Conservation (phyloP, 2,113 vertebrate genomes). For the Paedocypris sp. region DNA sequence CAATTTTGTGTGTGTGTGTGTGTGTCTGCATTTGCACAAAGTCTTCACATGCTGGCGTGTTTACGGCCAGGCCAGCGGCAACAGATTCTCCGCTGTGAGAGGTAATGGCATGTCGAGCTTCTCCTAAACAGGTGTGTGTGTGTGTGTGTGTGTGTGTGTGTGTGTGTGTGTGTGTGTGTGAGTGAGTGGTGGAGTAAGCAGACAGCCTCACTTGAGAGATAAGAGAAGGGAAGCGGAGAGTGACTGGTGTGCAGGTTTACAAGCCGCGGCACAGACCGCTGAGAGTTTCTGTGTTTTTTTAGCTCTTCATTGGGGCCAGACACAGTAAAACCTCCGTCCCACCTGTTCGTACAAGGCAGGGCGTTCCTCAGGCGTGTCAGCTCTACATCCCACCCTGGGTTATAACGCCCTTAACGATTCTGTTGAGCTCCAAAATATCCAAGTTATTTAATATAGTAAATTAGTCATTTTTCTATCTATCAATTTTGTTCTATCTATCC, state of each 20-base stretch:
- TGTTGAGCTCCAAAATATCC: too few species aligned
- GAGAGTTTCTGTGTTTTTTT: constrained; percentile 12
- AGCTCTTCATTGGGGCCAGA: constrained; percentile 24
- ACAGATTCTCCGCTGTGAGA: constrained; percentile 55
- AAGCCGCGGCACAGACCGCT: not conserved
- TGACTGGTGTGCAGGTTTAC: constrained; percentile 43
- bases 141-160: not conserved
- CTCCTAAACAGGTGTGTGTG: constrained; percentile 58
- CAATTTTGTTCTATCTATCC: too few species aligned
- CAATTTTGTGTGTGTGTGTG: not conserved
- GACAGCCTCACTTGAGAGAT: constrained; percentile 16
- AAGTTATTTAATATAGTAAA: too few species aligned
- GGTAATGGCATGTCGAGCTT: constrained; percentile 60
- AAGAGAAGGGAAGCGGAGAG: not conserved
- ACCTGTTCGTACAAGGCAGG: constrained; percentile 45
- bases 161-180: constrained; percentile 11
- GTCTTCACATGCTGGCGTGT: constrained; percentile 40
- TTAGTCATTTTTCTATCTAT: too few species aligned
- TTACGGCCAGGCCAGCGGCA: constrained; percentile 55
- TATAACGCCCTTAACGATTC: too few species aligned
- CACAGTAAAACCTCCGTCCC: constrained; percentile 54
- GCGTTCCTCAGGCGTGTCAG: constrained; percentile 8
- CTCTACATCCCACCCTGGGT: constrained; percentile 7
- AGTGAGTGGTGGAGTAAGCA: constrained; percentile 47
- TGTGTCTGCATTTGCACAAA: not conserved